phyloP scores from a whole-genome alignment of 2,888 invertebrate species.

The Zhuqinia jingwanae region DNA sequence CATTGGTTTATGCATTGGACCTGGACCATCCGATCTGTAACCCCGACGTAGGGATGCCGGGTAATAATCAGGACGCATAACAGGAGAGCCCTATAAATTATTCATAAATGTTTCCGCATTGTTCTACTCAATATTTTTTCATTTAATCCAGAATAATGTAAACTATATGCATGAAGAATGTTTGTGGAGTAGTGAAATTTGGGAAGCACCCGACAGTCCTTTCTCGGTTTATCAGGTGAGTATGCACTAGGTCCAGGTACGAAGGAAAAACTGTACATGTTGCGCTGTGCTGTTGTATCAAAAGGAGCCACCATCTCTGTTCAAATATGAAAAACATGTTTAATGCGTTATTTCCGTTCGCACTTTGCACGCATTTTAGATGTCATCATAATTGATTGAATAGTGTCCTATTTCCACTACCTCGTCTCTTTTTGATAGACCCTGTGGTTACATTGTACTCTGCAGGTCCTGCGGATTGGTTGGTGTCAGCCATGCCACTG shows the following conservation, averaged over 20 bases:
- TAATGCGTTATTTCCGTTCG: not conserved
- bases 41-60: constrained; percentile 48
- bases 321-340: not conserved
- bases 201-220: constrained; percentile 23
- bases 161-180: too few relatives aligned
- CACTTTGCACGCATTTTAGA: not conserved
- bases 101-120: not conserved
- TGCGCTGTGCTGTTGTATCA: constrained; percentile 51
- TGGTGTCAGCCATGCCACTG: constrained; percentile 45
- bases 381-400: too few relatives aligned
- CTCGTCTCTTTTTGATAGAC: constrained; percentile 51
- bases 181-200: too few relatives aligned
- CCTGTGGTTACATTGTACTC: constrained; percentile 63
- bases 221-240: constrained; percentile 55
- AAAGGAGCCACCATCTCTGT: constrained; percentile 75
- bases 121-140: not conserved
- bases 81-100: constrained; percentile 38
- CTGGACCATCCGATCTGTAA: constrained; percentile 50
- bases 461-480: constrained; percentile 69
- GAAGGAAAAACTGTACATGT: constrained; percentile 1
- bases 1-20: constrained; percentile 44
- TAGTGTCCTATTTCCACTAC: constrained; percentile 28
- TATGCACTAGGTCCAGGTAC: constrained; percentile 68
- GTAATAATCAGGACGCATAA: constrained; percentile 44
- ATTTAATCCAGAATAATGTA: too few relatives aligned